Base-by-base conservation (phyloP, 1,140 invertebrate species). In the Ceratina australensis region DNA sequence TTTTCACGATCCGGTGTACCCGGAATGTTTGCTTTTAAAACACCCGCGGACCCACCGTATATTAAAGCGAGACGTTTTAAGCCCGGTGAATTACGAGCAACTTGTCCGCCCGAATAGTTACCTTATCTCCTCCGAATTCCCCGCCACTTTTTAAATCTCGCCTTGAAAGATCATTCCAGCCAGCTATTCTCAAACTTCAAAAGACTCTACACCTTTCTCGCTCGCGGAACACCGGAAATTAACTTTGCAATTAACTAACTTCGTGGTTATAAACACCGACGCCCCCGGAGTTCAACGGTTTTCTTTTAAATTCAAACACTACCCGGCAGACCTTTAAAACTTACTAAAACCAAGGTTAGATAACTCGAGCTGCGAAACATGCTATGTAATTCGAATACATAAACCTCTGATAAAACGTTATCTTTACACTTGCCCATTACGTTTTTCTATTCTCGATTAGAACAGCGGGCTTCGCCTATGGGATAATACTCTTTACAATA, bases 111-210 rank as follows among this genome's bases (percentile, higher is more conserved):
- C 28, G 42, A 16, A 50, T 42, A 72, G 47, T 81, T 80, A 47
- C 68, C 78, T 80, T 69, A 67, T 83, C 73, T 83, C 71, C 73
- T 61, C 63, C 63, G 72, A 80, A 80, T 80, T 77, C 59, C 63
- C 64, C 59, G 67, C 33, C 24, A 72, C 61, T 67, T 57, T 66
- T 20, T 80, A 75, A 82, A 72, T 82, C 78, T 52, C 49, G 22
- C 64, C 64, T 42, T 42, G 78, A 69, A 80, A 80, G 79, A 65
- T 42, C 26, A 16, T 42, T 54, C 24, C 63, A n/a, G 42, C 63
- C 61, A 10, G 52, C 52, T n/a, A 54, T 54, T 54, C 16, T 54
- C 33, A 5, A 42, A 54, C 52, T 54, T 54, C n/a, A 54, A 54
- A 54, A 54, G 33, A 42, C 10, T 42, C 33, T 42, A 42, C 33